Base-by-base conservation (phyloP, 2,888 invertebrate genomes). In the Ectemnius lituratus region DNA sequence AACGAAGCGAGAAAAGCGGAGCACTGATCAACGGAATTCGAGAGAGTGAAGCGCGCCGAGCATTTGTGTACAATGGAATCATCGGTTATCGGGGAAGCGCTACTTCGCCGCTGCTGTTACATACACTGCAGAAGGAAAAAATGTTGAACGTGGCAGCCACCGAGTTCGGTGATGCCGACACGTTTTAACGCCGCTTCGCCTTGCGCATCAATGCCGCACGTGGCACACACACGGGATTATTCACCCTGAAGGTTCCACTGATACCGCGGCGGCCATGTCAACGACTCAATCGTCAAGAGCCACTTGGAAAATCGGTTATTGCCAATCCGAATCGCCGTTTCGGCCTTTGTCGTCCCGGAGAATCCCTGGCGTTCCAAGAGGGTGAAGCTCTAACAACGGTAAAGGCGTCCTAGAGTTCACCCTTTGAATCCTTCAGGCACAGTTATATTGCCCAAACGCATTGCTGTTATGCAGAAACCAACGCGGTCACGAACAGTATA, bases 1-100 rank as follows among this genome's bases (percentile, higher is more conserved):
- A 64, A 46, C 61, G 56, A 63, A 63, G 28, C 13, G 64, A 27
- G 37, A 66, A 16, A 37, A 16, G 56, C 18, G 23, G 61, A 23
- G 49, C 27, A 37, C 49, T 14, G 28, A 28, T 13, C 45, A 65
- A 52, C 45, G 61, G 11, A 62, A 58, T n/a, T 28, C 62, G 65
- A 78, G 71, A 68, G 67, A 84, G 83, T 8, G 37, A 37, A 37
- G 37, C 8, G 37, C 37, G 37, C 83, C 84, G 82, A 84, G 83
- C 83, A 81, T 86, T 84, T 86, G 78, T 85, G 83, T 85, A 83
- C 83, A 80, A 79, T 82, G 84, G 80, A 82, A 85, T 87, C 81
- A 73, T 66, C 67, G 75, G 72, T 80, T 84, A 84, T 83, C 80
- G 76, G 67, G 49, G 66, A 76, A 73, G 49, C 61, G 23, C 23